Evolutionary conservation across 1,140 invertebrate species (phyloP).

Genomic region (Danaus plexippus): DNA sequence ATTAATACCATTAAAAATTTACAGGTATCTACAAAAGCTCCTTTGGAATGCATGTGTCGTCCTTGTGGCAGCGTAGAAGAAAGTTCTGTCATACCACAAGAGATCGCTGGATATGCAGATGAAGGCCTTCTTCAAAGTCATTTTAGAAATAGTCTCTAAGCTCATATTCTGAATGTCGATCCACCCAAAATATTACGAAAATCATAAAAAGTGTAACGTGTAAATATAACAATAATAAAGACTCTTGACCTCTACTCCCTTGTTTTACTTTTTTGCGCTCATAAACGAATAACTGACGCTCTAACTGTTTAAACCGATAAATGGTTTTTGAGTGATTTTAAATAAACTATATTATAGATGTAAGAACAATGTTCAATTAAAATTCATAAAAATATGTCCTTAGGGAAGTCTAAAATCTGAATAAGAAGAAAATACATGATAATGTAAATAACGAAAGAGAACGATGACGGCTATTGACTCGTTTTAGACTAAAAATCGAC

Average conservation of each 20-base stretch:
- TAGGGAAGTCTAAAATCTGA: too few relatives aligned
- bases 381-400: background rate
- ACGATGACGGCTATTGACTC: too few relatives aligned
- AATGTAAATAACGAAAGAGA: too few relatives aligned
- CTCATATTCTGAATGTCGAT: background rate
- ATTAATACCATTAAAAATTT: background rate
- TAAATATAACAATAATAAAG: conserved; percentile 22
- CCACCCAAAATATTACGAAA: too few relatives aligned
- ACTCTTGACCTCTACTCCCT: conserved; percentile 28
- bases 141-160: conserved; percentile 69
- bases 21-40: conserved; percentile 88
- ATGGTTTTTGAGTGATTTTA: background rate
- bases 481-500: too few relatives aligned
- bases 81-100: conserved; percentile 88
- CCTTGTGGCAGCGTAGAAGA: conserved; percentile 92
- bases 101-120: conserved; percentile 89
- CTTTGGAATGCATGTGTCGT: conserved; percentile 93
- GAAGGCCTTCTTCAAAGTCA: conserved; percentile 84
- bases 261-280: conserved; percentile 3
- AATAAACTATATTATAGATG: background rate
- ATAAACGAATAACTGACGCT: background rate
- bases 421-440: too few relatives aligned
- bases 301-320: conserved; percentile 7
- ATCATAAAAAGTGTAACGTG: background rate
- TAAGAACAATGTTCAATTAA: background rate